These are phyloP conservation scores for Ellobius talpinus DNA, from an alignment of 2,113 vertebrate genomes.

Conservation along the genomic window DNA sequence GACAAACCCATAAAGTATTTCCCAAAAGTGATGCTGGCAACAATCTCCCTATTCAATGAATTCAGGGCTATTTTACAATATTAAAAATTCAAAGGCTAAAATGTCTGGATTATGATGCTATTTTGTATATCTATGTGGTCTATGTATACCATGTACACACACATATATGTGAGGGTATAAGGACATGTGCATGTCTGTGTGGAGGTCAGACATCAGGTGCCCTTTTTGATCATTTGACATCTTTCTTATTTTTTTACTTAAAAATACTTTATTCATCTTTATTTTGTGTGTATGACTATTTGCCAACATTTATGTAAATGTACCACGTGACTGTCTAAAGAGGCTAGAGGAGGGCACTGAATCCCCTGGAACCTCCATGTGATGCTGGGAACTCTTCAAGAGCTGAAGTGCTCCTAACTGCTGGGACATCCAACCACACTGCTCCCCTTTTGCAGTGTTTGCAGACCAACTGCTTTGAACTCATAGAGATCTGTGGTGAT, in stretches of 20 bases:
- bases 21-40: neutral
- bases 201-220: neutral
- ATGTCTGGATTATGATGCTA: neutral
- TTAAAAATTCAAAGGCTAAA: neutral
- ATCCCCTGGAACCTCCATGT: neutral
- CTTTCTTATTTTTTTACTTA: neutral
- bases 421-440: neutral
- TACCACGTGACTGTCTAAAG: neutral
- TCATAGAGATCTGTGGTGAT: neutral
- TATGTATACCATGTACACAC: neutral
- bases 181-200: neutral
- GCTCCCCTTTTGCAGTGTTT: neutral
- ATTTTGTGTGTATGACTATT: neutral
- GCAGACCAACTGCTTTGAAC: neutral
- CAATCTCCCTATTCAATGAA: neutral
- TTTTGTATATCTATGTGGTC: neutral
- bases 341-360: neutral
- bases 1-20: neutral
- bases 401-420: neutral
- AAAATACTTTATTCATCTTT: neutral
- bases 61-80: neutral
- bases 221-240: neutral
- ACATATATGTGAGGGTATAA: neutral
- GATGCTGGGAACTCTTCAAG: neutral
- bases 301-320: neutral